phyloP scores from a whole-genome alignment of 2,113 vertebrate species.

The Ammodytes marinus region DNA sequence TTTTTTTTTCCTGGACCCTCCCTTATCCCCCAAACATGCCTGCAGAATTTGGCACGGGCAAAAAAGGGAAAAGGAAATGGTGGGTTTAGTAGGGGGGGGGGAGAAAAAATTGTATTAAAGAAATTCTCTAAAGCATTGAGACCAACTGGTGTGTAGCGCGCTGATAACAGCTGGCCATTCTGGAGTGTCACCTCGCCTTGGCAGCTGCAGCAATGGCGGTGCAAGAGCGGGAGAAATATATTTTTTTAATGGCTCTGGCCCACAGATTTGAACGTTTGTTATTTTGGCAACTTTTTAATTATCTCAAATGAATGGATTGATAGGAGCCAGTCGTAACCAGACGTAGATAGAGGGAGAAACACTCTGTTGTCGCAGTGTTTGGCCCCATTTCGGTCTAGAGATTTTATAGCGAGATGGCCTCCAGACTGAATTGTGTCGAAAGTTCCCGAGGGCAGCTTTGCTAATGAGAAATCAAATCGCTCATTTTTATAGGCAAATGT shows the following conservation, averaged over 20 bases:
- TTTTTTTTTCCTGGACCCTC: constrained; percentile 73
- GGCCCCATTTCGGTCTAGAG: constrained; percentile 33
- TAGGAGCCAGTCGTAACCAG: constrained; percentile 56
- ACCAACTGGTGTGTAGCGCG: constrained; percentile 84
- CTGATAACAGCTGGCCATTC: constrained; percentile 86
- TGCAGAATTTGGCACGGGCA: constrained; percentile 76
- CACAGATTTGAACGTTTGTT: constrained; percentile 71
- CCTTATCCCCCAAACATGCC: constrained; percentile 63
- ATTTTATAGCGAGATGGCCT: constrained; percentile 64
- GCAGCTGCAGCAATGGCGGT: constrained; percentile 64
- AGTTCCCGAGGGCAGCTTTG: constrained; percentile 53
- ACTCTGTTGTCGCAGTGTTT: constrained; percentile 49
- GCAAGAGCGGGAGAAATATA: constrained; percentile 54
- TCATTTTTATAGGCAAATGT: constrained; percentile 3
- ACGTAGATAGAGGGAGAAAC: constrained; percentile 36
- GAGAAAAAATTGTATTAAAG: constrained; percentile 79
- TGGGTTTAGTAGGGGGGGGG: constrained; percentile 37
- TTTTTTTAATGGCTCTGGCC: constrained; percentile 73
- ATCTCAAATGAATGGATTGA: constrained; percentile 81
- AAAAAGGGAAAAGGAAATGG: constrained; percentile 55
- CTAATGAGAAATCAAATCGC: constrained; percentile 60
- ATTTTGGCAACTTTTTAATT: constrained; percentile 82
- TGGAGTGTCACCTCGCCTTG: constrained; percentile 80
- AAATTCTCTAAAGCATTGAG: constrained; percentile 82
- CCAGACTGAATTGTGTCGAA: constrained; percentile 49